Percentiles rank a stretch among this genome's conserved stretches.
Evolutionary conservation across 2,797 vertebrate genomes (phyloP).

Genomic region (Borostomias antarcticus): DNA sequence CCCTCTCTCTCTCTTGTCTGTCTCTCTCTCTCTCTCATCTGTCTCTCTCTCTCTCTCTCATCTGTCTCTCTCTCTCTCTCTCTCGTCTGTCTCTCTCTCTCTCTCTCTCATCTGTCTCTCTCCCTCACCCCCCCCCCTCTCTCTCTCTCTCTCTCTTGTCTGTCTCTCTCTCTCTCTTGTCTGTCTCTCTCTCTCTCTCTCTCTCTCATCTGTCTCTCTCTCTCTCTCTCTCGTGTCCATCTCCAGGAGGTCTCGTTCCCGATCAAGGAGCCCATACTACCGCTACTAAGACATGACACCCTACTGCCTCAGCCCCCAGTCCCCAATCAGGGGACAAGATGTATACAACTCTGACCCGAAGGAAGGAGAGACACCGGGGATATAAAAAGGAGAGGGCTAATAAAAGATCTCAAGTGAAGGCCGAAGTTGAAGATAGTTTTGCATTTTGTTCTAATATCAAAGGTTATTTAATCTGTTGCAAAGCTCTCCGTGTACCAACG

Average conservation of each 20-base stretch:
- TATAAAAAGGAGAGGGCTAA: neutral
- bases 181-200: neutral
- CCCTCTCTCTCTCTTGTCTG: no score
- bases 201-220: neutral
- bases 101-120: neutral
- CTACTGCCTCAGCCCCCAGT: neutral
- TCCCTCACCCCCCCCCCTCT: neutral
- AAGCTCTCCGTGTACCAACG: no score
- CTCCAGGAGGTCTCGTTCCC: constrained; percentile 78
- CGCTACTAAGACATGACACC: constrained; percentile 68
- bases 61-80: no score
- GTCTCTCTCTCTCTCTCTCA: neutral
- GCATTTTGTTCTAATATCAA: neutral
- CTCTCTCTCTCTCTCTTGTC: neutral
- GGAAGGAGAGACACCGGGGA: neutral
- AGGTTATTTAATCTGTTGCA: neutral
- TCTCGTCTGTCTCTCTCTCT: neutral
- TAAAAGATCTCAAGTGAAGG: neutral
- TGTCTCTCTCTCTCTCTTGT: neutral
- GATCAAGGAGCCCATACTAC: constrained; percentile 83
- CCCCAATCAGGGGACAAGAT: neutral
- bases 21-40: neutral
- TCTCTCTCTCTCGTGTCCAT: no score
- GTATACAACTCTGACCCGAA: neutral
- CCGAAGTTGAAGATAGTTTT: neutral